Percentiles rank a stretch among this genome's conserved stretches.
Conservation (phyloP, 2,797 vertebrate species). For the Lithobates sylvaticus region DNA sequence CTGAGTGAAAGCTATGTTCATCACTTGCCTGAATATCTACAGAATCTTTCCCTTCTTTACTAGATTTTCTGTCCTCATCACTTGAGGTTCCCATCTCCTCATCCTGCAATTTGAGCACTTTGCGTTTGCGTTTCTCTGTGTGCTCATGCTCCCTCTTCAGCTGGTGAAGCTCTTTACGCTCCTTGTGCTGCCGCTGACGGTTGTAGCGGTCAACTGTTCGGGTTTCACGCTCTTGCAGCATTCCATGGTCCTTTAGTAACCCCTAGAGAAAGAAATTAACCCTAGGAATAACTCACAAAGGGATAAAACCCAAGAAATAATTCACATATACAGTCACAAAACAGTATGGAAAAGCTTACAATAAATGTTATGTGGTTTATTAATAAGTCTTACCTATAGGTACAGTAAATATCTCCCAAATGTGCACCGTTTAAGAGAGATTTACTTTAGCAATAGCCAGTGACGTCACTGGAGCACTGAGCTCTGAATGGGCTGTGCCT, state of each 20-base stretch:
- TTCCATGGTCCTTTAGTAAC: slow-evolving; percentile 81
- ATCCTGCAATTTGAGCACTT: slow-evolving; percentile 82
- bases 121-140: slow-evolving; percentile 76
- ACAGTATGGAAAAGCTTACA: no score
- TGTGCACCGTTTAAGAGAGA: no score
- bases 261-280: slow-evolving; percentile 72
- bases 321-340: no score
- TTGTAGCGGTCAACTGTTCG: slow-evolving; percentile 65
- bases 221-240: slow-evolving; percentile 66
- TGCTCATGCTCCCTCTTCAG: slow-evolving; percentile 84
- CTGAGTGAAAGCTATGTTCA: no score
- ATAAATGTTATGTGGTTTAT: no score
- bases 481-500: no score
- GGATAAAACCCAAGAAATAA: not conserved
- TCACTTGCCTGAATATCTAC: slow-evolving; percentile 88
- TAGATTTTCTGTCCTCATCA: slow-evolving; percentile 14
- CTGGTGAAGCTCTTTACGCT: slow-evolving; percentile 82
- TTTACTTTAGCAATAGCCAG: no score
- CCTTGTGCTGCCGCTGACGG: slow-evolving; percentile 77
- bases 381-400: no score
- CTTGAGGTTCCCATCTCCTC: slow-evolving; percentile 78
- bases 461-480: no score
- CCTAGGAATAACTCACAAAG: no score
- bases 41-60: slow-evolving; percentile 62
- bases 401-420: no score